phyloP scores from a whole-genome alignment of 2,888 invertebrate species.

The Philhelius pedissequus region DNA sequence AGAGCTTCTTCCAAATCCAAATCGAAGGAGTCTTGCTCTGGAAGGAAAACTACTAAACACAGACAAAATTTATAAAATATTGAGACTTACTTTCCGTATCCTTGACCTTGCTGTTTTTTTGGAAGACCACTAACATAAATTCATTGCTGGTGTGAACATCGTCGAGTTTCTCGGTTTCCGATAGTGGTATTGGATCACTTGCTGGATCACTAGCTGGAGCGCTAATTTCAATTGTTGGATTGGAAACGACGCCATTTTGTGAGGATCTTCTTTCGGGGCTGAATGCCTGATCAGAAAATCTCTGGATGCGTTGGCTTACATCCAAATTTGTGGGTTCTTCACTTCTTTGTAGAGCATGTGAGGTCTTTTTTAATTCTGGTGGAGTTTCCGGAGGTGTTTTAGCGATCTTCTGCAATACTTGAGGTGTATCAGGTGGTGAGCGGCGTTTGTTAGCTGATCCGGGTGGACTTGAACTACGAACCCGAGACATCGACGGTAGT shows the following conservation, averaged over 20 bases:
- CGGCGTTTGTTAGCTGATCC: background rate
- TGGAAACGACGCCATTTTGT: conserved; percentile 55
- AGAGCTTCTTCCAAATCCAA: conserved; percentile 84
- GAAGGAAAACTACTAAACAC: conserved; percentile 57
- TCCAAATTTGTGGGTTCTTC: conserved; percentile 75
- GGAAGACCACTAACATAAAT: conserved; percentile 87
- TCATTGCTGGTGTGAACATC: conserved; percentile 86
- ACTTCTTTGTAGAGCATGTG: conserved; percentile 75
- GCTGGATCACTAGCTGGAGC: conserved; percentile 70
- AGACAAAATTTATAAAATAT: background rate
- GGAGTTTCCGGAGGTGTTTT: conserved; percentile 72
- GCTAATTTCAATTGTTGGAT: conserved; percentile 75
- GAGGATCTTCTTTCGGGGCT: conserved; percentile 68
- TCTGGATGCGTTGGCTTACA: conserved; percentile 74
- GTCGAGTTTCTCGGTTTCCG: conserved; percentile 75
- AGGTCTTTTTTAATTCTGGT: conserved; percentile 71
- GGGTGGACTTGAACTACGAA: conserved; percentile 69
- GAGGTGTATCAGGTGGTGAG: background rate
- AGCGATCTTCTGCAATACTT: background rate
- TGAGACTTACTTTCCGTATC: conserved; percentile 79
- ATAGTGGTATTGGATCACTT: conserved; percentile 57
- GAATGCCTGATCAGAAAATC: conserved; percentile 71
- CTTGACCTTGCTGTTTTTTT: conserved; percentile 81
- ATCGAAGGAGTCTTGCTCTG: conserved; percentile 82
- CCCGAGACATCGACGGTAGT: conserved; percentile 62